These are phyloP conservation scores for Telenomus remus DNA, from an alignment of 1,140 invertebrate genomes.

Conservation along the genomic window DNA sequence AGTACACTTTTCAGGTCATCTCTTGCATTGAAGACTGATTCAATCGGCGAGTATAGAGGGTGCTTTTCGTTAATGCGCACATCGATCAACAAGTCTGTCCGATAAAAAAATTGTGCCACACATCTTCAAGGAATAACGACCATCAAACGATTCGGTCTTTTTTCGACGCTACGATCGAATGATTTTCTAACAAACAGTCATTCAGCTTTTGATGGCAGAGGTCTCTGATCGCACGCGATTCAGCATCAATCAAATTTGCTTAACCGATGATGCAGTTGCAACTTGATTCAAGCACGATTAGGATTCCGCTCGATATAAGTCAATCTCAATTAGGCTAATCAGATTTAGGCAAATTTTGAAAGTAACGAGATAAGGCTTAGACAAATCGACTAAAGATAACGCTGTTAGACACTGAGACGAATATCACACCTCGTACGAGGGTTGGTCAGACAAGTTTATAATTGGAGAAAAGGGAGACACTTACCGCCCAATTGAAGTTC, in stretches of 20 bases:
- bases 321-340: constrained; percentile 16
- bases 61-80: constrained; percentile 42
- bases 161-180: constrained; percentile 10
- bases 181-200: constrained; percentile 17
- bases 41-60: constrained; percentile 36
- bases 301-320: background rate
- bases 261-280: background rate
- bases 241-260: constrained; percentile 16
- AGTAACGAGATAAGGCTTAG: background rate
- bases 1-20: constrained; percentile 52
- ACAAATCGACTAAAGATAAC: background rate
- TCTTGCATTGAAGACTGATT: constrained; percentile 39
- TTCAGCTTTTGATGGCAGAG: background rate
- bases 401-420: background rate
- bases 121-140: constrained; percentile 16
- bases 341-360: constrained; percentile 5
- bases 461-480: constrained; percentile 34
- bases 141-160: constrained; percentile 34
- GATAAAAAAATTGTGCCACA: constrained; percentile 25
- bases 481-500: constrained; percentile 88
- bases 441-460: too few species aligned
- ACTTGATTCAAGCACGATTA: background rate
- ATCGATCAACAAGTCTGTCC: constrained; percentile 50
- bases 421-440: background rate
- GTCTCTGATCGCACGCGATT: too few species aligned